Conservation (phyloP, 1,140 invertebrate species). For the Cryptotermes secundus region DNA sequence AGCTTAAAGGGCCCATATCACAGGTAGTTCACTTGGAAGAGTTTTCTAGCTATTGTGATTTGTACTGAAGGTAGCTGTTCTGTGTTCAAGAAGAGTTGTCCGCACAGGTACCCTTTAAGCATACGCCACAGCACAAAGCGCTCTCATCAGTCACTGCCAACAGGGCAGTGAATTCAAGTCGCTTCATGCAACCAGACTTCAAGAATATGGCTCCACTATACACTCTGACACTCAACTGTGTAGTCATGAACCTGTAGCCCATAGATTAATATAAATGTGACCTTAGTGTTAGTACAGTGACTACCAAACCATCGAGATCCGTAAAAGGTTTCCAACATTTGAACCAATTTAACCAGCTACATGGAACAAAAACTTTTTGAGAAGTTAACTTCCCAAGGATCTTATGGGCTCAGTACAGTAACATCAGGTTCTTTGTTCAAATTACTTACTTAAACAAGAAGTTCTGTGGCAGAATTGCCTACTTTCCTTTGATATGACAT, state of each 20-base stretch:
- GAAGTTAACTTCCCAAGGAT: no score
- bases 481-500: no score
- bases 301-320: no score
- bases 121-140: not conserved
- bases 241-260: not conserved
- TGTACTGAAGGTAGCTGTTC: not conserved
- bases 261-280: not conserved
- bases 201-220: not conserved
- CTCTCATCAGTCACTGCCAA: not conserved
- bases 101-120: not conserved
- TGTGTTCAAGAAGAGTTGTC: not conserved
- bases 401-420: no score
- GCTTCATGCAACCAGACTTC: conserved; percentile 4
- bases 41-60: conserved; percentile 16
- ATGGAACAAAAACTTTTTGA: no score
- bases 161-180: not conserved
- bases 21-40: not conserved
- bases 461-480: no score
- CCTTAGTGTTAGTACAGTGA: no score
- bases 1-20: conserved; percentile 14
- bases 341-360: no score
- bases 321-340: no score
- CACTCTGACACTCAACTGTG: not conserved
- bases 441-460: no score
- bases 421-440: no score